These are phyloP conservation scores for Acleris laterana DNA, from an alignment of 2,888 invertebrate genomes.

Conservation along the genomic window DNA sequence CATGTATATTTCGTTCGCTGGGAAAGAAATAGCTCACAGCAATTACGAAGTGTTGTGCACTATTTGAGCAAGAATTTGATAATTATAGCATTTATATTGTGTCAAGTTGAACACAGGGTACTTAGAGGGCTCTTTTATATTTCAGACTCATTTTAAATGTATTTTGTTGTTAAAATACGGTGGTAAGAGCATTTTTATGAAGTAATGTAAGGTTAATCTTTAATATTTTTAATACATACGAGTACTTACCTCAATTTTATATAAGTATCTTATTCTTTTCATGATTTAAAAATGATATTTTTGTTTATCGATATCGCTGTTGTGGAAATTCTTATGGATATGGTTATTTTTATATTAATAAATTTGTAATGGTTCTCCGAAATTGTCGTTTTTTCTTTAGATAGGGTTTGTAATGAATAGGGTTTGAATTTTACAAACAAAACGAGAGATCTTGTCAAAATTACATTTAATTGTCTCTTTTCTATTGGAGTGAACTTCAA, in stretches of 20 bases:
- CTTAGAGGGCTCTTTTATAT: not conserved
- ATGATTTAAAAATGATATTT: too few relatives aligned
- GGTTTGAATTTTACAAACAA: not conserved
- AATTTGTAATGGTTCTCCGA: not conserved
- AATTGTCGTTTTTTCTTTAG: not conserved
- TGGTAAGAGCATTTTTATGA: not conserved
- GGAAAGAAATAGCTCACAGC: slow-evolving; percentile 66
- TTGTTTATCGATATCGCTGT: not conserved
- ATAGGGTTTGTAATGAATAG: not conserved
- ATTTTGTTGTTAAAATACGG: not conserved
- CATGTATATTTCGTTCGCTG: slow-evolving; percentile 71
- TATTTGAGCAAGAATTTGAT: slow-evolving; percentile 44
- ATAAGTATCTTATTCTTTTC: too few relatives aligned
- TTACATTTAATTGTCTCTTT: slow-evolving; percentile 16
- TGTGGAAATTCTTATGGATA: not conserved
- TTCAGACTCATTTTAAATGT: not conserved
- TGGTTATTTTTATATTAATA: not conserved
- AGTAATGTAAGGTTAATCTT: not conserved
- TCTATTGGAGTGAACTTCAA: too few relatives aligned
- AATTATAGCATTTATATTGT: not conserved
- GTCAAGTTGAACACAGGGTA: not conserved
- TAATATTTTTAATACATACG: not conserved
- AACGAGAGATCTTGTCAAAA: slow-evolving; percentile 4
- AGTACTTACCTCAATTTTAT: too few relatives aligned
- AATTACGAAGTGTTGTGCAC: slow-evolving; percentile 68